phyloP scores from a whole-genome alignment of 2,888 invertebrate species.

The Trachelus tabidus region DNA sequence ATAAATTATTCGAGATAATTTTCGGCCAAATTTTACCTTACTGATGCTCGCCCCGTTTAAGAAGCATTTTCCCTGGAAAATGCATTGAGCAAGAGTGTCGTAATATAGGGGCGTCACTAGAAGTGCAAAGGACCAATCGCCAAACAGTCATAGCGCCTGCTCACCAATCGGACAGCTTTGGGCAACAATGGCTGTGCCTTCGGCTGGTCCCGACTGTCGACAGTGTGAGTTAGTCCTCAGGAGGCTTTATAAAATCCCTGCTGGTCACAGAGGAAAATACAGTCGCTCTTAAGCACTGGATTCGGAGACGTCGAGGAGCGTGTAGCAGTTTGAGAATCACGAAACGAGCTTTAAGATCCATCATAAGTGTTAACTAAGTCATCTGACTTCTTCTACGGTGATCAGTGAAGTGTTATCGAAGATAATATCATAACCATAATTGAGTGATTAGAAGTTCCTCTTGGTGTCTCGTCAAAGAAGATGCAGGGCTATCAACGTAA shows the following conservation, averaged over 20 bases:
- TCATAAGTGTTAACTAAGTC: background rate
- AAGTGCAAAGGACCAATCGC: background rate
- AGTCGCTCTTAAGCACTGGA: background rate
- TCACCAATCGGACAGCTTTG: background rate
- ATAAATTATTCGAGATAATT: background rate
- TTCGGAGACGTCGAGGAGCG: background rate
- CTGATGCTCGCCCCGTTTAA: background rate
- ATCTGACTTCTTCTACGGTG: background rate
- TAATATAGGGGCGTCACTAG: background rate
- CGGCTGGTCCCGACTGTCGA: background rate
- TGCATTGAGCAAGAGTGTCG: background rate
- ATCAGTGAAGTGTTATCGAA: background rate
- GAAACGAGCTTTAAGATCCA: background rate
- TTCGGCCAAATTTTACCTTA: background rate
- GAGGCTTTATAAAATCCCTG: background rate
- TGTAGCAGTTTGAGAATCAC: background rate
- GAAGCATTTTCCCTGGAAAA: background rate
- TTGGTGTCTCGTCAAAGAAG: background rate
- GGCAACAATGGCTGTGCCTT: background rate
- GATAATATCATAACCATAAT: background rate
- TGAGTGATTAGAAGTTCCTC: background rate
- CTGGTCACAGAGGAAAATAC: background rate
- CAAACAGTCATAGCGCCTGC: background rate
- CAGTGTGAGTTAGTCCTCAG: background rate
- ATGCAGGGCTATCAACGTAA: slow-evolving; percentile 53